phyloP scores from a whole-genome alignment of 2,888 invertebrate genomes.

The Tipula helvola region DNA sequence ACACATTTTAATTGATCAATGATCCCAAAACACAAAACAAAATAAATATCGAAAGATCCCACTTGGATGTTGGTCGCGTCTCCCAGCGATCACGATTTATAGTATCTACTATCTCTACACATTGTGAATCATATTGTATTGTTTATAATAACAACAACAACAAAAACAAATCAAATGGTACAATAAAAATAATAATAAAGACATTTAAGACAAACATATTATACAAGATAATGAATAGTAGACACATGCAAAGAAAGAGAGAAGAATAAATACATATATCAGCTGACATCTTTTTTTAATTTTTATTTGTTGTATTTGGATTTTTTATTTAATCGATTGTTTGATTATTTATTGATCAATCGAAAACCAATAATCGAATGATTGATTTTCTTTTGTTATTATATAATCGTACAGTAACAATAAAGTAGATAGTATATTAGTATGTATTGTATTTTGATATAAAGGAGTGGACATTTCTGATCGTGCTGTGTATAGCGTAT shows the following conservation, averaged over 20 bases:
- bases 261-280: not conserved
- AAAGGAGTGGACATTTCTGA: not conserved
- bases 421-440: not conserved
- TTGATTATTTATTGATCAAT: not conserved
- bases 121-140: not conserved
- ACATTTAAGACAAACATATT: not conserved
- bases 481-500: not conserved
- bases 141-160: not conserved
- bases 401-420: not conserved
- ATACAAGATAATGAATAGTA: not conserved
- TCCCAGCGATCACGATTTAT: not conserved
- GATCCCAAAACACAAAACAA: not conserved
- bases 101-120: not conserved
- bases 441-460: not conserved
- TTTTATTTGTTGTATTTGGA: not conserved
- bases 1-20: not conserved
- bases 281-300: not conserved
- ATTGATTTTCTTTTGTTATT: not conserved
- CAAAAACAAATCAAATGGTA: not conserved
- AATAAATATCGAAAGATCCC: not conserved
- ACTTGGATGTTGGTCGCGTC: not conserved
- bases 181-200: not conserved
- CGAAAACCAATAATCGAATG: not conserved
- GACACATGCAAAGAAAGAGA: not conserved
- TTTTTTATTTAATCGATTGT: not conserved